Evolutionary conservation across 2,888 invertebrate genomes (phyloP).

Genomic region (Empis livida): DNA sequence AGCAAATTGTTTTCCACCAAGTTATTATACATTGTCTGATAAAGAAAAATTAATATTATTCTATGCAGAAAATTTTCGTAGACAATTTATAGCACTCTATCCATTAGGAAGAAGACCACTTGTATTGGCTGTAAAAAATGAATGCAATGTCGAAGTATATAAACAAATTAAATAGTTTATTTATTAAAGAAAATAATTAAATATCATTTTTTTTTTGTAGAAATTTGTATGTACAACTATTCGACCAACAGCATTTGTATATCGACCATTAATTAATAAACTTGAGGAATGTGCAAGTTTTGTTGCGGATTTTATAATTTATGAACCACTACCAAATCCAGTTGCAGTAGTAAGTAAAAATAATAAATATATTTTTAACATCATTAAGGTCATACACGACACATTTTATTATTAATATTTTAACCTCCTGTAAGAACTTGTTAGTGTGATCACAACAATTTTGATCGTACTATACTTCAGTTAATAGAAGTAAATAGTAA

Average conservation of each 20-base stretch:
- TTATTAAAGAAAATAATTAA: conserved; percentile 21
- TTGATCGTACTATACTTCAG: too few species aligned
- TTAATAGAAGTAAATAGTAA: too few species aligned
- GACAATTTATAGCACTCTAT: conserved; percentile 49
- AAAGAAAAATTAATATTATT: conserved; percentile 60
- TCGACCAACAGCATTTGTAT: conserved; percentile 61
- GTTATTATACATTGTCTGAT: conserved; percentile 49
- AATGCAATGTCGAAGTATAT: conserved; percentile 59
- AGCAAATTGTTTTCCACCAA: conserved; percentile 48
- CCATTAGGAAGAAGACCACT: conserved; percentile 49
- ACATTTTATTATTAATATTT: too few species aligned
- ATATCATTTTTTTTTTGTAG: conserved; percentile 37
- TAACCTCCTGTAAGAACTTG: too few species aligned
- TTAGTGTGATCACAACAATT: too few species aligned
- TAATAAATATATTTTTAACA: neutral
- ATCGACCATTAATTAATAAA: conserved; percentile 44
- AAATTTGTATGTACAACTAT: conserved; percentile 83
- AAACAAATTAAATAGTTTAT: neutral
- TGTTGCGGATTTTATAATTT: conserved; percentile 64
- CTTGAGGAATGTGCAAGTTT: conserved; percentile 63
- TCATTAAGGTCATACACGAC: too few species aligned
- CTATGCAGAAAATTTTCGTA: conserved; percentile 66
- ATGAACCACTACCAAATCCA: conserved; percentile 53
- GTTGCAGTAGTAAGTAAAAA: conserved; percentile 52
- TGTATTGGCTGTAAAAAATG: conserved; percentile 59